A percentile compares a stretch with the other conserved stretches of the same genome.
phyloP scores from a whole-genome alignment of 2,113 vertebrate genomes.

The Callipepla californica region DNA sequence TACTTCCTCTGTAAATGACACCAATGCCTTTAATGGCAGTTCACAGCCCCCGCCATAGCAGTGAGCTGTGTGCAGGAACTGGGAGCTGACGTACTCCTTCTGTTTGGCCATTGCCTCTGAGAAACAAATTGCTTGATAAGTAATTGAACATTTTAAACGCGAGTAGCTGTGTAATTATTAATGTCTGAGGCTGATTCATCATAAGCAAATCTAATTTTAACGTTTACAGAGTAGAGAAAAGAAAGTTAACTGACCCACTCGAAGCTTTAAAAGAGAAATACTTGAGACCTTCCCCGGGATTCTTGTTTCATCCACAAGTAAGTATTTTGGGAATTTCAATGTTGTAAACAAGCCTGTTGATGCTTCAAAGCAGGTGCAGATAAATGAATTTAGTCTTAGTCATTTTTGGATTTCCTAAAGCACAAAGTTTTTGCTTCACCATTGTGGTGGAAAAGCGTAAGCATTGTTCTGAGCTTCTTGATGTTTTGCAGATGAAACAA shows the following conservation, averaged over 20 bases:
- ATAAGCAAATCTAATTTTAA: conserved; percentile 84
- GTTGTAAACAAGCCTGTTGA: conserved; percentile 81
- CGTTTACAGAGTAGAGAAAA: conserved; percentile 99
- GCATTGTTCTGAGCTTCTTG: conserved; percentile 73
- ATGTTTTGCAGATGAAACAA: conserved; percentile 72
- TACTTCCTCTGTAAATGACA: conserved; percentile 24
- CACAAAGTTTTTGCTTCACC: conserved; percentile 61
- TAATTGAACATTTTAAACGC: conserved; percentile 48
- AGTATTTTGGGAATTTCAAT: conserved; percentile 79
- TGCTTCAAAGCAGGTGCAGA: conserved; percentile 82
- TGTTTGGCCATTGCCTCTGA: conserved; percentile 1
- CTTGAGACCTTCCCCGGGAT: conserved; percentile 95
- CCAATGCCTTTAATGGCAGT: not conserved
- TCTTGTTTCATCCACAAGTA: conserved; percentile 99
- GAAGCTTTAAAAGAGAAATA: conserved; percentile 99
- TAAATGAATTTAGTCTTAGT: conserved; percentile 79
- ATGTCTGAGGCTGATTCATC: conserved; percentile 68
- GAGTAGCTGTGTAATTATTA: conserved; percentile 39
- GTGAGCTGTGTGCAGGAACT: not conserved
- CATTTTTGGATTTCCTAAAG: conserved; percentile 82
- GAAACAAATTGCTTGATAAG: conserved; percentile 22
- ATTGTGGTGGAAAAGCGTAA: conserved; percentile 74
- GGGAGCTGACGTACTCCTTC: not conserved
- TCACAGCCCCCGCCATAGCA: not conserved
- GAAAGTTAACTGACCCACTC: conserved; percentile 97